phyloP scores from a whole-genome alignment of 1,140 invertebrate genomes.

The Drosophila truncata region DNA sequence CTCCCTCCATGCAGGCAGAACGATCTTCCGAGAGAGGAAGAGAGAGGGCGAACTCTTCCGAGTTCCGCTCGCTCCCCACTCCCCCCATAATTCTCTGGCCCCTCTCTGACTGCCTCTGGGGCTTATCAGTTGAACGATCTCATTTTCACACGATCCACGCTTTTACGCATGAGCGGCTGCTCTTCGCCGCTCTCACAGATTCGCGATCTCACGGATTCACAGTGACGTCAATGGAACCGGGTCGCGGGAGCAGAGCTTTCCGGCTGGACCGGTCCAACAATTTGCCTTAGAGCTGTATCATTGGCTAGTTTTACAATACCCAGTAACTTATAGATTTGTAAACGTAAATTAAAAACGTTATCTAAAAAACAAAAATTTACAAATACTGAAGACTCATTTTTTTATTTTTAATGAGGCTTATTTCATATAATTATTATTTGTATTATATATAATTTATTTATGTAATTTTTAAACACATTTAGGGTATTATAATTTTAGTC shows the following conservation, averaged over 20 bases:
- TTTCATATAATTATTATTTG: no score
- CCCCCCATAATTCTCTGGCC: background rate
- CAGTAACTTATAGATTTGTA: no score
- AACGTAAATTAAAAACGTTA: no score
- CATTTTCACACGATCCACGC: constrained; percentile 55
- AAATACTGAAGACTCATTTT: no score
- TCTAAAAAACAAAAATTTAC: no score
- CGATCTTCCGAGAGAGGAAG: constrained; percentile 1
- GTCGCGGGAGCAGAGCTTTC: constrained; percentile 27
- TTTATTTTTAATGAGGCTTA: no score
- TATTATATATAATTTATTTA: no score
- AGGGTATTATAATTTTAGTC: no score
- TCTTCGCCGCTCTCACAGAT: constrained; percentile 5
- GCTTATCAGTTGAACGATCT: constrained; percentile 57
- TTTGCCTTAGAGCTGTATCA: constrained; percentile 16
- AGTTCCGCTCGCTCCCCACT: constrained; percentile 2
- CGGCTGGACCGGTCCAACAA: constrained; percentile 67
- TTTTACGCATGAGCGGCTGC: constrained; percentile 43
- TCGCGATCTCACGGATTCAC: background rate
- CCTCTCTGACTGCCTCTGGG: background rate
- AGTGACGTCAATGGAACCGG: constrained; percentile 69
- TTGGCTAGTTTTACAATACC: background rate
- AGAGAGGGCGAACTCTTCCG: constrained; percentile 4
- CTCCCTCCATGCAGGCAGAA: constrained; percentile 3
- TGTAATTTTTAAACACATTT: no score